phyloP scores from a whole-genome alignment of 2,797 vertebrate species.

The Remorina albescens region DNA sequence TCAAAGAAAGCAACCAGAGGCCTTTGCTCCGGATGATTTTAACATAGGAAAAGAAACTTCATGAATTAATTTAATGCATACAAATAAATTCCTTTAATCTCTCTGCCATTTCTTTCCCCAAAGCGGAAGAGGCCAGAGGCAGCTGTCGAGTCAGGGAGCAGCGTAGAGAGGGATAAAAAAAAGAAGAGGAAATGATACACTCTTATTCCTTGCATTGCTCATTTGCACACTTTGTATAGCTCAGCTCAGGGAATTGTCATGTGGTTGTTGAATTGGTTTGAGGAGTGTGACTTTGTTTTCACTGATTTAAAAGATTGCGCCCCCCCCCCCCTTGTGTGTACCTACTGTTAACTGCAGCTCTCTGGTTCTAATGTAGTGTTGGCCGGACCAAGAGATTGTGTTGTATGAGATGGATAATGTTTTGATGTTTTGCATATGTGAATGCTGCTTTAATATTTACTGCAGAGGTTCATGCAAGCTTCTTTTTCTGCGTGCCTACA shows the following conservation, averaged over 20 bases:
- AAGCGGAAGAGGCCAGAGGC: conserved; percentile 64
- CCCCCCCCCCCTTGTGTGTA: conserved; percentile 19
- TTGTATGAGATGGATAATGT: conserved; percentile 31
- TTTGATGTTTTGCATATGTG: conserved; percentile 39
- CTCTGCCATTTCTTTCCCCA: conserved; percentile 71
- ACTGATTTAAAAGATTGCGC: conserved; percentile 36
- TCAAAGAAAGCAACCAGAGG: conserved; percentile 75
- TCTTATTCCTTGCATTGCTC: conserved; percentile 46
- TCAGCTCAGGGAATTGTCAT: conserved; percentile 64
- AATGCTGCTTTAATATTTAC: conserved; percentile 38
- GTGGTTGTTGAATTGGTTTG: conserved; percentile 48
- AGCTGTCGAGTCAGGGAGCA: conserved; percentile 60
- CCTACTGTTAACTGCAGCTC: conserved; percentile 23
- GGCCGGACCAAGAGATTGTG: conserved; percentile 21
- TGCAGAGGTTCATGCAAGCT: conserved; percentile 6
- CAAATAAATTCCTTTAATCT: conserved; percentile 84
- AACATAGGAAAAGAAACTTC: conserved; percentile 72
- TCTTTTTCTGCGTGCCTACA: not conserved
- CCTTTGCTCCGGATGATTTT: conserved; percentile 68
- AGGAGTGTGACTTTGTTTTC: conserved; percentile 64
- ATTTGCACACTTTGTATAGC: conserved; percentile 60
- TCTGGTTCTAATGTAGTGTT: conserved; percentile 32
- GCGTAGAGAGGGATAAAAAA: conserved; percentile 31
- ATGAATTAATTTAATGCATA: conserved; percentile 76
- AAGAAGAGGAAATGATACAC: conserved; percentile 47